phyloP scores from a whole-genome alignment of 2,113 vertebrate genomes.

The Sander lucioperca region DNA sequence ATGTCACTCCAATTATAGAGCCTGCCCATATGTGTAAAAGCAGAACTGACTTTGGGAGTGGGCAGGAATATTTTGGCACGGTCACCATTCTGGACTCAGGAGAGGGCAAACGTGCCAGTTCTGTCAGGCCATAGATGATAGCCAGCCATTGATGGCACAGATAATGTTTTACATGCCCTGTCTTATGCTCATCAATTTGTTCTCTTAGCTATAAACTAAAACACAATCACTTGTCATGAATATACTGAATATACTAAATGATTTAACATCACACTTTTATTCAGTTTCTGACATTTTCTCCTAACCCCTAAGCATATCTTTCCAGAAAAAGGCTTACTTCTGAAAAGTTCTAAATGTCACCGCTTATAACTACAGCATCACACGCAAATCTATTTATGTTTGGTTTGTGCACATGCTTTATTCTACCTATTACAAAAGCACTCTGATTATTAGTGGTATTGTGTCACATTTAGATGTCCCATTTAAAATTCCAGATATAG shows the following conservation, averaged over 20 bases:
- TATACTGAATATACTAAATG: slow-evolving; percentile 5
- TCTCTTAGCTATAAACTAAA: slow-evolving; percentile 30
- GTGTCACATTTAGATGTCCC: background rate
- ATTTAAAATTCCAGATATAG: background rate
- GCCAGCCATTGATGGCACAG: slow-evolving; percentile 34
- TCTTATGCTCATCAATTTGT: slow-evolving; percentile 41
- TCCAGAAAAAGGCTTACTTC: background rate
- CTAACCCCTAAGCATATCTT: background rate
- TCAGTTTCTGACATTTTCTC: background rate
- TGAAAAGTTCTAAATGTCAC: slow-evolving; percentile 33
- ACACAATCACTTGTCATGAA: background rate
- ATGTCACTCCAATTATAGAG: slow-evolving; percentile 70
- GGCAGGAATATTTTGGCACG: slow-evolving; percentile 46
- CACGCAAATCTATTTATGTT: slow-evolving; percentile 3
- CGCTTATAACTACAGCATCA: slow-evolving; percentile 3
- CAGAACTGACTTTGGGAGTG: slow-evolving; percentile 40
- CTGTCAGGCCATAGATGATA: slow-evolving; percentile 51
- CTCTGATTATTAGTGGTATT: background rate
- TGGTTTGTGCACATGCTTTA: slow-evolving; percentile 1
- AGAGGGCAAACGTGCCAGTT: slow-evolving; percentile 46
- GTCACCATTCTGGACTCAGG: slow-evolving; percentile 38
- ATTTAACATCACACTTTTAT: slow-evolving; percentile 18
- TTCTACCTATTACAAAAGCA: background rate
- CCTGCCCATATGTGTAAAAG: slow-evolving; percentile 55
- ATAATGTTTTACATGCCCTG: slow-evolving; percentile 51